Evolutionary conservation across 2,113 vertebrate genomes (phyloP).

Genomic region (Ursus arctos): DNA sequence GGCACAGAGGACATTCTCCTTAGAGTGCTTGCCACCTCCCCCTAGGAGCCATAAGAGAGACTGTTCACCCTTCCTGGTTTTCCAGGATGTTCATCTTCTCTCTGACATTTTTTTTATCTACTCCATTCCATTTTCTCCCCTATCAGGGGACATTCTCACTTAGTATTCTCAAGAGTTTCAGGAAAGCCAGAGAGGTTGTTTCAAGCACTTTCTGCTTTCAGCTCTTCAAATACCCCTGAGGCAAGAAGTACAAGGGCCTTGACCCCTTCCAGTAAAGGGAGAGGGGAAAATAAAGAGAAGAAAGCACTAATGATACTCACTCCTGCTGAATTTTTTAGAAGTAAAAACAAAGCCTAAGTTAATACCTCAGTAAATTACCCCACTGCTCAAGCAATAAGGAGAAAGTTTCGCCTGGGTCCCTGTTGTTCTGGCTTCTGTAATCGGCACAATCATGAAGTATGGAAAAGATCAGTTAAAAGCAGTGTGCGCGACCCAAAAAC

Average conservation of each 20-base stretch:
- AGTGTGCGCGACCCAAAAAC: not conserved
- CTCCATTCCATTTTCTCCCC: not conserved
- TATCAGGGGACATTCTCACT: not conserved
- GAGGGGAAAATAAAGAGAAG: not conserved
- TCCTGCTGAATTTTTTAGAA: slow-evolving; percentile 39
- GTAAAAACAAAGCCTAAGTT: slow-evolving; percentile 24
- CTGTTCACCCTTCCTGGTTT: not conserved
- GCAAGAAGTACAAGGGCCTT: not conserved
- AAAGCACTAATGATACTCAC: not conserved
- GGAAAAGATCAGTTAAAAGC: not conserved
- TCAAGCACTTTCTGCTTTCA: slow-evolving; percentile 28
- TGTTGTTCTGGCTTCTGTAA: not conserved
- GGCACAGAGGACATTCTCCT: too few relatives aligned
- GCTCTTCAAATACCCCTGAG: not conserved
- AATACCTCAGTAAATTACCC: not conserved
- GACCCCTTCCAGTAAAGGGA: slow-evolving; percentile 23
- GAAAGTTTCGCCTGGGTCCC: not conserved
- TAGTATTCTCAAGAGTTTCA: slow-evolving; percentile 35
- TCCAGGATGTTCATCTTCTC: not conserved
- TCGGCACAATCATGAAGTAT: not conserved
- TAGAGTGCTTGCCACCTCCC: not conserved
- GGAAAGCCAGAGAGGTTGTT: slow-evolving; percentile 47
- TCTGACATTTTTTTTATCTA: not conserved
- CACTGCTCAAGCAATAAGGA: not conserved
- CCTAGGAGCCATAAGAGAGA: not conserved